Evolutionary conservation across 2,888 invertebrate species (phyloP), one percentile per base, ranked within the genome.

Genomic region (Cantharis rufa): DNA sequence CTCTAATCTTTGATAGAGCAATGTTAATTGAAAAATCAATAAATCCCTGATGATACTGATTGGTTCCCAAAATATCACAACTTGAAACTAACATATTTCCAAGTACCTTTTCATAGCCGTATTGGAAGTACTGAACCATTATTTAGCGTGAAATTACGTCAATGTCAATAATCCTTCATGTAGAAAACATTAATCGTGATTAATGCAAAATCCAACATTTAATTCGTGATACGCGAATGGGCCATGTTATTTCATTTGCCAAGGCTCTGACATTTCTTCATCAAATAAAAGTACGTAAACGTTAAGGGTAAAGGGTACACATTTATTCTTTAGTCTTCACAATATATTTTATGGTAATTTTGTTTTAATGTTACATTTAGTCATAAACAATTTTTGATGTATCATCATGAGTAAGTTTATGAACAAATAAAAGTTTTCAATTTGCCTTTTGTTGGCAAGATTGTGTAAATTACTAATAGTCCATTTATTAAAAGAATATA

Each of bases 181-280:
- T 63, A 69, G 28, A 70, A 48, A 71, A 48, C 70, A 71, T 75
- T 71, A 76, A 68, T 76, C 73, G 73, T 77, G 74, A 77, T 71
- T 71, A 70, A 77, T 77, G 74, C 66, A 74, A 70, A 70, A 73
- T 28, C 61, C 16, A 64, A 28, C 75, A 62, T 72, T 68, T 69
- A 77, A 72, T 78, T 79, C 78, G 77, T 79, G 79, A 79, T 77
- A 79, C 79, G 79, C 77, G 77, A 79, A 79, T 71, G 76, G 74
- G 63, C 70, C 27, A 72, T 74, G 78, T 77, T 78, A 74, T 76
- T 74, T 74, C 66, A 75, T 71, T 79, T 72, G 48, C 69, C 79
- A 79, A 79, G 79, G 79, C 73, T 77, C 72, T 77, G 79, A 77
- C 79, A 79, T 79, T 79, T 79, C 69, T 69, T 48, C 74, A 72